Percentiles rank a stretch among this genome's conserved stretches.
Conservation (phyloP, 2,888 invertebrate species). For the Ormyrus pomaceus region DNA sequence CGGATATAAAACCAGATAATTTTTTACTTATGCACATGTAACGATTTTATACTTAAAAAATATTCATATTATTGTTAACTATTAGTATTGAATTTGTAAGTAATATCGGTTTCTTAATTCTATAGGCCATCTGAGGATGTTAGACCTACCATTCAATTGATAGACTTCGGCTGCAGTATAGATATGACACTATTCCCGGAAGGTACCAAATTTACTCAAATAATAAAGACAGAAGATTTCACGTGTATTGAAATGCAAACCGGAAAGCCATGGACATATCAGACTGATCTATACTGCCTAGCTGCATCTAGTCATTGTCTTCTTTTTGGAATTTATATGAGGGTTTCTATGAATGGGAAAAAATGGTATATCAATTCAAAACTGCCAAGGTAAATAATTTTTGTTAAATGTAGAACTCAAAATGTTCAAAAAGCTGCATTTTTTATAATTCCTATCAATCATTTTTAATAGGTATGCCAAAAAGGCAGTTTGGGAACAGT, state of each 20-base stretch:
- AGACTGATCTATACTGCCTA: slow-evolving; percentile 93
- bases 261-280: slow-evolving; percentile 93
- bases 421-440: neutral
- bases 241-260: slow-evolving; percentile 95
- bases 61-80: slow-evolving; percentile 15
- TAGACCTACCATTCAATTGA: slow-evolving; percentile 86
- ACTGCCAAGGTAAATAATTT: slow-evolving; percentile 80
- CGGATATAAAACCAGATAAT: slow-evolving; percentile 97
- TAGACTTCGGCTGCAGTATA: slow-evolving; percentile 96
- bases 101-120: slow-evolving; percentile 10
- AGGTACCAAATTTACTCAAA: slow-evolving; percentile 85
- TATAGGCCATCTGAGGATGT: slow-evolving; percentile 81
- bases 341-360: slow-evolving; percentile 81
- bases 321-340: slow-evolving; percentile 93
- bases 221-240: slow-evolving; percentile 87
- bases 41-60: slow-evolving; percentile 69
- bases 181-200: slow-evolving; percentile 91
- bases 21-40: slow-evolving; percentile 87
- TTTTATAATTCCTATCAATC: no score
- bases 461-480: slow-evolving; percentile 80
- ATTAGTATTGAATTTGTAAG: slow-evolving; percentile 7
- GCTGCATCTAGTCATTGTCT: slow-evolving; percentile 92
- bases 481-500: slow-evolving; percentile 85
- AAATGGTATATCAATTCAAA: slow-evolving; percentile 85
- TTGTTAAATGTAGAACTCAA: slow-evolving; percentile 9